A percentile compares a stretch with the other conserved stretches of the same genome.
Conservation (phyloP, 2,888 invertebrate species). For the Drosophila niveifrons region DNA sequence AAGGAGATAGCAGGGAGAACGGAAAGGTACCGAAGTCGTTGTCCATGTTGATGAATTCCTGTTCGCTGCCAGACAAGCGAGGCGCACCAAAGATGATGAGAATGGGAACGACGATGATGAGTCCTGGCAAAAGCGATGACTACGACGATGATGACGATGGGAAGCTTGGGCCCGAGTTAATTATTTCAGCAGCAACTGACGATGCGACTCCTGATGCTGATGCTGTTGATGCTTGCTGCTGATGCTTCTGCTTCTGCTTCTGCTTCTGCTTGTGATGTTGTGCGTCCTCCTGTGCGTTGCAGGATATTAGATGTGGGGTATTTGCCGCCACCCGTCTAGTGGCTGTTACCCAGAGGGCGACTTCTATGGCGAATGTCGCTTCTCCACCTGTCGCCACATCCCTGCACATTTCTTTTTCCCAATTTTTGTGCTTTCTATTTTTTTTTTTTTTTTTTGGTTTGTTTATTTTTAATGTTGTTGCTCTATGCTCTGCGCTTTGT, state of each 20-base stretch:
- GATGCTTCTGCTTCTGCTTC: constrained; percentile 15
- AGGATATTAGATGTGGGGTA: constrained; percentile 65
- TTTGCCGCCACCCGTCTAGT: constrained; percentile 1
- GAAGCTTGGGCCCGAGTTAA: constrained; percentile 60
- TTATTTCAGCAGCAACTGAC: constrained; percentile 68
- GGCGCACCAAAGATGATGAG: constrained; percentile 19
- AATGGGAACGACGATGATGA: constrained; percentile 21
- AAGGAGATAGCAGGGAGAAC: constrained; percentile 14
- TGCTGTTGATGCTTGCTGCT: constrained; percentile 10
- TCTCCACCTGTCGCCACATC: constrained; percentile 39
- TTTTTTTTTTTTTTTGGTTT: constrained; percentile 13
- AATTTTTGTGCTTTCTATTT: constrained; percentile 9
- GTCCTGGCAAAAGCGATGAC: constrained; percentile 27
- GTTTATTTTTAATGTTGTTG: constrained; percentile 15
- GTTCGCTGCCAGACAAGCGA: constrained; percentile 57
- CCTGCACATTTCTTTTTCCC: constrained; percentile 6
- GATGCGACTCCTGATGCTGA: constrained; percentile 21
- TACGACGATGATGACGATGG: constrained; percentile 19
- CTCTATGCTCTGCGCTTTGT: constrained; percentile 38
- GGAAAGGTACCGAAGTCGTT: constrained; percentile 27
- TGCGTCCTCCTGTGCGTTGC: constrained; percentile 51
- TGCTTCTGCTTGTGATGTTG: constrained; percentile 13
- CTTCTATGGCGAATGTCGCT: constrained; percentile 22
- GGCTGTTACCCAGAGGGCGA: constrained; percentile 31
- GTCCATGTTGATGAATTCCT: constrained; percentile 62